A percentile compares a stretch with the other conserved stretches of the same genome.
phyloP scores from a whole-genome alignment of 2,888 invertebrate species.

The Trachelus tabidus region DNA sequence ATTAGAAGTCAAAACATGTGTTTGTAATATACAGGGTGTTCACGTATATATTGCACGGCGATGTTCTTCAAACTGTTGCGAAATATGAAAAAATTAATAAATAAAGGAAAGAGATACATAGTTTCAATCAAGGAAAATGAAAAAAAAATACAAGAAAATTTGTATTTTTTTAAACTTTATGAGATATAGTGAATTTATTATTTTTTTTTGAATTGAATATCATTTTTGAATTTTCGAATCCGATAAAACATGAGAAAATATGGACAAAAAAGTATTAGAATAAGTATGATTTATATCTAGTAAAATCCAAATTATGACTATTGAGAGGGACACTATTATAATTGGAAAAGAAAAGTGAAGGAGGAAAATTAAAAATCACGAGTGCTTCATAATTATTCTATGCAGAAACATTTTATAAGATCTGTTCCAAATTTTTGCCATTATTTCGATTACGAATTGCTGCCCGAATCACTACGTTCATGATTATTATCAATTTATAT shows the following conservation, averaged over 20 bases:
- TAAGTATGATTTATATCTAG: not conserved
- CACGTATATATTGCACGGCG: not conserved
- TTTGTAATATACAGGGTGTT: not conserved
- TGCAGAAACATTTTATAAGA: not conserved
- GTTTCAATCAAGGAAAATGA: not conserved
- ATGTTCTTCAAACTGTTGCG: not conserved
- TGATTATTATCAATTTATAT: no score
- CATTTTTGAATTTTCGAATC: not conserved
- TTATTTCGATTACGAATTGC: no score
- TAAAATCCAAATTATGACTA: not conserved
- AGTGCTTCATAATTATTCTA: not conserved
- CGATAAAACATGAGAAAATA: not conserved
- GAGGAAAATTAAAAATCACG: not conserved
- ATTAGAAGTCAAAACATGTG: not conserved
- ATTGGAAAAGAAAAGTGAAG: not conserved
- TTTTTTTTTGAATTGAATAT: not conserved
- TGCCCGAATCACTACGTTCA: no score
- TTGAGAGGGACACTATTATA: not conserved
- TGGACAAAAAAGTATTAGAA: not conserved
- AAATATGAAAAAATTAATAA: not conserved
- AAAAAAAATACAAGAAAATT: no score
- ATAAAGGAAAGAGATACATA: not conserved
- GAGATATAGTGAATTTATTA: not conserved
- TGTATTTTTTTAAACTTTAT: not conserved
- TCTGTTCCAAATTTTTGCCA: not conserved